Evolutionary conservation across 2,888 invertebrate species (phyloP).

Genomic region (Shargacucullia verbasci): DNA sequence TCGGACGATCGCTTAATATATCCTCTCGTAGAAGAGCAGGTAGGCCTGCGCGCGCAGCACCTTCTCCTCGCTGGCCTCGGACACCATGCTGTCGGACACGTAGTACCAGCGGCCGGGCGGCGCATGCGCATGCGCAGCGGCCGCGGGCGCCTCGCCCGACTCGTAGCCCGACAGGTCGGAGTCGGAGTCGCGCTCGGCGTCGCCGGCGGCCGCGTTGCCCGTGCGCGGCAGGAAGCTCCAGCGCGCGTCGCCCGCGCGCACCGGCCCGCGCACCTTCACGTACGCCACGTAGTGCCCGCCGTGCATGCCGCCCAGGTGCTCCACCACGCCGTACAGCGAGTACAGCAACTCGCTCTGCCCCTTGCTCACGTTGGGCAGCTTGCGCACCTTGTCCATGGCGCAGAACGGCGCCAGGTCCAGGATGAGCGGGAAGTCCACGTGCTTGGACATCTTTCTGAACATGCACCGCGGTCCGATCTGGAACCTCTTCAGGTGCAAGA

Average conservation of each 20-base stretch:
- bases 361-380: slow-evolving; percentile 89
- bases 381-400: slow-evolving; percentile 90
- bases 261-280: slow-evolving; percentile 94
- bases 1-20: slow-evolving; percentile 88
- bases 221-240: slow-evolving; percentile 92
- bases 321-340: slow-evolving; percentile 97
- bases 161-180: slow-evolving; percentile 89
- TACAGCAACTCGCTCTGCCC: slow-evolving; percentile 93
- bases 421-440: slow-evolving; percentile 95
- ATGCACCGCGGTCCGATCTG: slow-evolving; percentile 93
- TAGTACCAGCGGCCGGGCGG: slow-evolving; percentile 97
- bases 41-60: slow-evolving; percentile 97
- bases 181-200: slow-evolving; percentile 86
- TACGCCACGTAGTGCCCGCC: slow-evolving; percentile 97
- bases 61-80: slow-evolving; percentile 93
- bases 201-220: slow-evolving; percentile 87
- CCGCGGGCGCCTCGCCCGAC: slow-evolving; percentile 82
- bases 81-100: slow-evolving; percentile 96
- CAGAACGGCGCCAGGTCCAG: slow-evolving; percentile 98
- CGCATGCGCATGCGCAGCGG: slow-evolving; percentile 70
- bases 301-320: slow-evolving; percentile 97
- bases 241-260: slow-evolving; percentile 90
- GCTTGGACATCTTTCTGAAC: slow-evolving; percentile 95
- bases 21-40: slow-evolving; percentile 98
- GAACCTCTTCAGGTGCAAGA: slow-evolving; percentile 98